phyloP scores from a whole-genome alignment of 2,797 vertebrate species.

The Lophotriccus pileatus region DNA sequence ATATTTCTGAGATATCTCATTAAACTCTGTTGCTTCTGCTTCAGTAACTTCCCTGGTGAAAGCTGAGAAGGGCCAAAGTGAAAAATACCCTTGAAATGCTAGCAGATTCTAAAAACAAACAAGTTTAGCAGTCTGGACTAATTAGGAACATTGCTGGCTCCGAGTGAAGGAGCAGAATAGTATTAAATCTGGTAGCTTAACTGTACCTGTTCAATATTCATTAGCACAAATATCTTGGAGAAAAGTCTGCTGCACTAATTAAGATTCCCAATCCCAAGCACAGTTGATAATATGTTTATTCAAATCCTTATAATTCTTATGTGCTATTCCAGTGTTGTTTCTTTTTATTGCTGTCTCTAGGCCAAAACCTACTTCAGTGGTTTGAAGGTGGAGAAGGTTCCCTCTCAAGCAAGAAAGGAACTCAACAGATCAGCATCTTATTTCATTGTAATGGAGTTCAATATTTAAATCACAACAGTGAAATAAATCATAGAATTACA shows the following conservation, averaged over 20 bases:
- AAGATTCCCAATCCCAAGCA: constrained; percentile 8
- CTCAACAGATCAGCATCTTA: not conserved
- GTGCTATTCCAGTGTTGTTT: not conserved
- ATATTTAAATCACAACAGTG: not conserved
- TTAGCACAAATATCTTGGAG: constrained; percentile 19
- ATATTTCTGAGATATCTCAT: not conserved
- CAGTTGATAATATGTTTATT: constrained; percentile 5
- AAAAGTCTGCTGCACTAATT: constrained; percentile 37
- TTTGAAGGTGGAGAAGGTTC: not conserved
- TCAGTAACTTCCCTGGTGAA: not conserved
- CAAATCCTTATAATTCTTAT: constrained; percentile 6
- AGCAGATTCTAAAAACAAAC: constrained; percentile 46
- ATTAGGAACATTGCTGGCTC: constrained; percentile 22
- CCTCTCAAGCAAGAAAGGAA: not conserved
- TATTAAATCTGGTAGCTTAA: constrained; percentile 4
- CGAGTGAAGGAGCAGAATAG: not conserved
- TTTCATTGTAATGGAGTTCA: not conserved
- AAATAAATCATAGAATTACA: not conserved
- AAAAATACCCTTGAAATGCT: constrained; percentile 15
- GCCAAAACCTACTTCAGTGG: not conserved
- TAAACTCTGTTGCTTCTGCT: constrained; percentile 10
- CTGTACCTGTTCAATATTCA: constrained; percentile 47
- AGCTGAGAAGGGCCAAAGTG: constrained; percentile 11
- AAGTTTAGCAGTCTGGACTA: constrained; percentile 30
- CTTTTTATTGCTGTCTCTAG: not conserved